phyloP scores from a whole-genome alignment of 2,888 invertebrate genomes.

The Hyppa rectilinea region DNA sequence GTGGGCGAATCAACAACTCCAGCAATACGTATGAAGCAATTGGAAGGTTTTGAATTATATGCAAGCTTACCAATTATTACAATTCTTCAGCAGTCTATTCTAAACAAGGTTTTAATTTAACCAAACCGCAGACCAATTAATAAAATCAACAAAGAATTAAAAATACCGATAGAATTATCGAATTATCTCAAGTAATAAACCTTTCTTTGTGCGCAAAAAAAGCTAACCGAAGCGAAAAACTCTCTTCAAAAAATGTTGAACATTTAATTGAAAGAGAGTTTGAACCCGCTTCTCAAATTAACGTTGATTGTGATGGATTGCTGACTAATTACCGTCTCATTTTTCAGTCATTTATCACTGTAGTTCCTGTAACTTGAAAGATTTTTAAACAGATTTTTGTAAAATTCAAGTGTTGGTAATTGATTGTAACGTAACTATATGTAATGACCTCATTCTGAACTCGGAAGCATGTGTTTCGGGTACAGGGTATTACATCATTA shows the following conservation, averaged over 20 bases:
- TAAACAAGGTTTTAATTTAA: slow-evolving; percentile 17
- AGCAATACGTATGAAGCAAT: too few species aligned
- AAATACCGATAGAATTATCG: slow-evolving; percentile 23
- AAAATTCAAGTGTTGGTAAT: background rate
- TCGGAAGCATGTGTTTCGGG: too few species aligned
- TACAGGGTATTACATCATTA: too few species aligned
- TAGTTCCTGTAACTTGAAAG: slow-evolving; percentile 47
- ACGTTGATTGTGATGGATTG: slow-evolving; percentile 75
- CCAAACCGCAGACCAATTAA: slow-evolving; percentile 36
- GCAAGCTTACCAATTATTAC: background rate
- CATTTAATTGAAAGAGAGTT: slow-evolving; percentile 63
- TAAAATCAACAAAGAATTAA: slow-evolving; percentile 18
- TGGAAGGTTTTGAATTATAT: too few species aligned
- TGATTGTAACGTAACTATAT: too few species aligned
- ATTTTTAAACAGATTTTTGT: slow-evolving; percentile 11
- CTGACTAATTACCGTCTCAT: slow-evolving; percentile 69
- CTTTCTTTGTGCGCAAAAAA: slow-evolving; percentile 28
- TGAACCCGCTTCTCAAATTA: slow-evolving; percentile 65
- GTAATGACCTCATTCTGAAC: too few species aligned
- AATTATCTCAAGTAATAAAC: slow-evolving; percentile 29
- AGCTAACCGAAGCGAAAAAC: slow-evolving; percentile 50
- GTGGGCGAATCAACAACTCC: too few species aligned
- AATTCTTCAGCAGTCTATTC: background rate
- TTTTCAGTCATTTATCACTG: slow-evolving; percentile 69
- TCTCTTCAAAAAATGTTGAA: slow-evolving; percentile 63